Evolutionary conservation across 2,888 invertebrate species (phyloP).

Genomic region (Drosophila mayaguana): DNA sequence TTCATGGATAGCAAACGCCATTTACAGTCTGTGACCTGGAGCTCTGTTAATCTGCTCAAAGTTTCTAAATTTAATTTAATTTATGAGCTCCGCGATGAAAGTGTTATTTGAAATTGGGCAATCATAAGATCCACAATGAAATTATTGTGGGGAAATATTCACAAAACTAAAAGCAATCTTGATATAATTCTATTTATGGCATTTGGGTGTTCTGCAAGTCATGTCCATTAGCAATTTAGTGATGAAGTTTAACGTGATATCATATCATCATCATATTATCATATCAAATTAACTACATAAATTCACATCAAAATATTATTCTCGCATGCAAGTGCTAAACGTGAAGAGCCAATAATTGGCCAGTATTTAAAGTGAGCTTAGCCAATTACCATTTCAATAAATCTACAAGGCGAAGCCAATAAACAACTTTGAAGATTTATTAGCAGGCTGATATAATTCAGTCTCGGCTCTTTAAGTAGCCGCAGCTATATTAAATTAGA

Average conservation of each 20-base stretch:
- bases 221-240: constrained; percentile 1
- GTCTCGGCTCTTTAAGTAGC: constrained; percentile 7
- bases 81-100: constrained; percentile 27
- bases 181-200: neutral
- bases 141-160: neutral
- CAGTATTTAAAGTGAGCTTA: neutral
- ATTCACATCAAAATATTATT: constrained; percentile 11
- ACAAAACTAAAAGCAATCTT: too few relatives aligned
- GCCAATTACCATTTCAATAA: neutral
- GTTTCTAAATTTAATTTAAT: constrained; percentile 24
- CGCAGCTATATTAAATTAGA: constrained; percentile 7
- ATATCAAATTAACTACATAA: neutral
- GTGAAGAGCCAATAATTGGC: constrained; percentile 24
- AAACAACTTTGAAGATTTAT: constrained; percentile 10
- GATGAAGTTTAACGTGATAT: too few relatives aligned
- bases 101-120: neutral
- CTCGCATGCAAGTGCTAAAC: constrained; percentile 40
- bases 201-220: neutral
- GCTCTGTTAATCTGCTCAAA: neutral
- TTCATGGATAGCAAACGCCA: constrained; percentile 35
- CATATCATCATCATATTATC: too few relatives aligned
- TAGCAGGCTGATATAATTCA: constrained; percentile 11
- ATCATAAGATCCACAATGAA: neutral
- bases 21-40: neutral
- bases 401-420: constrained; percentile 16